Base-by-base conservation (phyloP, 2,888 invertebrate species). In the Brenthis daphne region DNA sequence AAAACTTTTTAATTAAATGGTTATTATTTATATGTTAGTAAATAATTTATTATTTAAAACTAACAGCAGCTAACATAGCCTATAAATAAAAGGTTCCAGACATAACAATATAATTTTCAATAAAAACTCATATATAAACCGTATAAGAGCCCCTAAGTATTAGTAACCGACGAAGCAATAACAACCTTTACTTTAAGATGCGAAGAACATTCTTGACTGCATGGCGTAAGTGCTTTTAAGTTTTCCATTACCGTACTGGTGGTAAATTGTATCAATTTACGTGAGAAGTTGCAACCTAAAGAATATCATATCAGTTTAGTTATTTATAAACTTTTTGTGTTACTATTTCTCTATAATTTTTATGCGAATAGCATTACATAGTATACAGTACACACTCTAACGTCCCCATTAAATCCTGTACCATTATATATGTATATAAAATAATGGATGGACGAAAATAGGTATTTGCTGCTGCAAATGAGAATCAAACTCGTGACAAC, bases 251-350 rank as follows among this genome's bases (percentile, higher is more conserved):
- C 65, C 53, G 48, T 58, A 37, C 13, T 3, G 50, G 43, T 47
- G 51, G 47, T 66, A 63, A 63, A 63, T 54, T 66, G 54, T 58
- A 60, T 47, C 58, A 60, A 66, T 66, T 66, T 60, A 66, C 66
- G 48, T 55, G 33, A 50, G 50, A 60, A 60, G 60, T 60, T 60
- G 60, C 33, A 50, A 29, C 11, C 29, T 60, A 50, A 60, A 60
- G 60, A 33, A 60, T 60, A 50, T n/a, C 33, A n/a, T 60, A 29
- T 60, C 14, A 29, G 11, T 50, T 60, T 60, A 50, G n/a, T 50
- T 60, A 60, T 60, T 50, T 50, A 48, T 29, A 29, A 60, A 50
- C n/a, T 48, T 29, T 20, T 50, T 29, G 2, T 29, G 48, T 60
- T 60, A 29, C 11, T 50, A 4, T 60, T 29, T 60, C 6, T 50